phyloP scores from a whole-genome alignment of 2,888 invertebrate species.

The Syrphus vitripennis region DNA sequence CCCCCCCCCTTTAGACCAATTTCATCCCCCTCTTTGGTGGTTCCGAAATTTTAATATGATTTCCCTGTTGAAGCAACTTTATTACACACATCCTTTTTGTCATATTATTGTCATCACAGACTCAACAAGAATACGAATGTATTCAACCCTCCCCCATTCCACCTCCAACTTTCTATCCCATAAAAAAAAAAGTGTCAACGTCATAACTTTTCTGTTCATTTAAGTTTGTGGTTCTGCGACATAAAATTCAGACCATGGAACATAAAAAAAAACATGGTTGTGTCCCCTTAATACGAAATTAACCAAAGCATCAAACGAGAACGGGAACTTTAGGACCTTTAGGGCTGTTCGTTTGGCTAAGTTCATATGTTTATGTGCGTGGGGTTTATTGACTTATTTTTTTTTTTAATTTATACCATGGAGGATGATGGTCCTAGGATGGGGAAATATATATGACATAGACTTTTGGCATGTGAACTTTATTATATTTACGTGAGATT shows the following conservation, averaged over 20 bases:
- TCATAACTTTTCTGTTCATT: slow-evolving; percentile 68
- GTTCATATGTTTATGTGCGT: slow-evolving; percentile 41
- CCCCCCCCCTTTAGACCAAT: slow-evolving; percentile 31
- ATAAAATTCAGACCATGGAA: slow-evolving; percentile 58
- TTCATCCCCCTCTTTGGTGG: not conserved
- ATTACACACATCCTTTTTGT: slow-evolving; percentile 63
- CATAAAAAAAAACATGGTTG: slow-evolving; percentile 51
- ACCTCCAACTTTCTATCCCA: not conserved
- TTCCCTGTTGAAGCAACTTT: slow-evolving; percentile 67
- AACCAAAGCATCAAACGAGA: slow-evolving; percentile 46
- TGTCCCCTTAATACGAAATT: slow-evolving; percentile 66
- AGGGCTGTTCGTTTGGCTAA: slow-evolving; percentile 27
- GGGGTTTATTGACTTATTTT: slow-evolving; percentile 42
- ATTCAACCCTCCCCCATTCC: not conserved
- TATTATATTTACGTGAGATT: not conserved
- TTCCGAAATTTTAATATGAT: slow-evolving; percentile 54
- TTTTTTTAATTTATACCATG: slow-evolving; percentile 15
- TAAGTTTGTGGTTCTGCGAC: slow-evolving; percentile 69
- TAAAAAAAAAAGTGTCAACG: slow-evolving; percentile 64
- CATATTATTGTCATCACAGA: slow-evolving; percentile 35
- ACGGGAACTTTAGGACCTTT: no score
- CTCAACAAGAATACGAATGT: not conserved
- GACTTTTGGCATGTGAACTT: not conserved
- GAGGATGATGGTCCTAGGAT: not conserved
- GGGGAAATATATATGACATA: not conserved